These are phyloP conservation scores for Drosophila mulleri DNA, from an alignment of 2,888 invertebrate species.

Conservation along the genomic window DNA sequence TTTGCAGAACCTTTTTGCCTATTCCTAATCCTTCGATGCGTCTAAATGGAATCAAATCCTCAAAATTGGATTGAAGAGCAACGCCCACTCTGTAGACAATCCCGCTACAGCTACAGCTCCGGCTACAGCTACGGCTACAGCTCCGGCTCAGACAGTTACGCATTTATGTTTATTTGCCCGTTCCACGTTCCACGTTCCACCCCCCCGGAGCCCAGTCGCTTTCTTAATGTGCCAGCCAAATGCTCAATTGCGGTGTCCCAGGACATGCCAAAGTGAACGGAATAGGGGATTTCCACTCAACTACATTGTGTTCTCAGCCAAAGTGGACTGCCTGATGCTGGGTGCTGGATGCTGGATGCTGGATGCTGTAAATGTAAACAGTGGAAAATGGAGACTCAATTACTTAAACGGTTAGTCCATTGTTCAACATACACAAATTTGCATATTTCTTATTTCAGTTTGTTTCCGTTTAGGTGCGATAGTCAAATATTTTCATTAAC, in stretches of 20 bases:
- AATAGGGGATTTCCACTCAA: slow-evolving; percentile 63
- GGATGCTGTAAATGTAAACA: slow-evolving; percentile 78
- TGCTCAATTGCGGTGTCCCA: slow-evolving; percentile 82
- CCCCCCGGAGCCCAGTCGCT: slow-evolving; percentile 13
- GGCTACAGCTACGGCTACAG: slow-evolving; percentile 9
- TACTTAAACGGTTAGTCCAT: slow-evolving; percentile 85
- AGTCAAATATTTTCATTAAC: slow-evolving; percentile 20
- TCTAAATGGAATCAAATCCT: slow-evolving; percentile 80
- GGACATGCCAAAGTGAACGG: slow-evolving; percentile 74
- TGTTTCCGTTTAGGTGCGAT: slow-evolving; percentile 46
- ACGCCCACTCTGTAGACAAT: slow-evolving; percentile 73
- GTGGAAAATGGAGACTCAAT: slow-evolving; percentile 85
- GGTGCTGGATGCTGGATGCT: slow-evolving; percentile 42
- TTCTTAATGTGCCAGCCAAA: slow-evolving; percentile 72
- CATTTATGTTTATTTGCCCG: slow-evolving; percentile 55
- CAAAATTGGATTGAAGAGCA: slow-evolving; percentile 79
- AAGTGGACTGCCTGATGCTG: slow-evolving; percentile 54
- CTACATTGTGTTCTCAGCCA: slow-evolving; percentile 63
- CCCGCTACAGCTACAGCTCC: slow-evolving; percentile 6
- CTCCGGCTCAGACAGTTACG: slow-evolving; percentile 14
- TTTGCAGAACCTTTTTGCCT: slow-evolving; percentile 62
- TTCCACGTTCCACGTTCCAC: slow-evolving; percentile 26
- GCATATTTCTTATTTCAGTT: slow-evolving; percentile 83
- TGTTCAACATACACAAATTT: slow-evolving; percentile 84
- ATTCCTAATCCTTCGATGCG: slow-evolving; percentile 69